A percentile compares a stretch with the other conserved stretches of the same genome.
Conservation (phyloP, 2,797 vertebrate genomes). For the Odontamblyopus lacepedii region DNA sequence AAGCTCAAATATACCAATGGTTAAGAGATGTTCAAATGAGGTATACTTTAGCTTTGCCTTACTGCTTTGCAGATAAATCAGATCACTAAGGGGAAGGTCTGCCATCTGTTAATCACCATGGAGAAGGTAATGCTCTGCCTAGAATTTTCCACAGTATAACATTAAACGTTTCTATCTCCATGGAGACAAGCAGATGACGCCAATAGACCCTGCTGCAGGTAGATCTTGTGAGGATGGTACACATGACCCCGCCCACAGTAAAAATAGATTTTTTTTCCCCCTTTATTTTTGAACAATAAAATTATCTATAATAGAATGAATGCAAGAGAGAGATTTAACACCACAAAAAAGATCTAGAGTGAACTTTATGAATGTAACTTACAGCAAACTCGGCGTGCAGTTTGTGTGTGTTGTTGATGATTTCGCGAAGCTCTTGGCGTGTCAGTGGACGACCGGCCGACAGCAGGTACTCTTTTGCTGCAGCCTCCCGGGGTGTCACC, state of each 20-base stretch:
- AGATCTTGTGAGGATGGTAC: too few relatives aligned
- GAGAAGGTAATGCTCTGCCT: background rate
- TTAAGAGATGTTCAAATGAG: too few relatives aligned
- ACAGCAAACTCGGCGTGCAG: conserved; percentile 95
- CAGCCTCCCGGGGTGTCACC: conserved; percentile 86
- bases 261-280: too few relatives aligned
- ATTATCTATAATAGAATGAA: too few relatives aligned
- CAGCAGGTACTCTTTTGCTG: conserved; percentile 88
- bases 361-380: conserved; percentile 33
- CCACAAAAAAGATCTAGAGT: background rate
- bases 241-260: too few relatives aligned
- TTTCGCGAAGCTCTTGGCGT: conserved; percentile 81
- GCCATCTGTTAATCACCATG: background rate
- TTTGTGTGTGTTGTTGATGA: conserved; percentile 81
- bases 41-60: too few relatives aligned
- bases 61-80: too few relatives aligned
- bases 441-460: conserved; percentile 84
- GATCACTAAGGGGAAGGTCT: background rate
- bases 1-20: too few relatives aligned
- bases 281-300: too few relatives aligned
- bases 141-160: background rate
- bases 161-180: too few relatives aligned
- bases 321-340: background rate
- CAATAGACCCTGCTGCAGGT: too few relatives aligned
- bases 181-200: too few relatives aligned